A percentile compares a stretch with the other conserved stretches of the same genome.
These are phyloP conservation scores for Rhopalosiphum padi DNA, from an alignment of 1,140 invertebrate genomes.

Conservation along the genomic window DNA sequence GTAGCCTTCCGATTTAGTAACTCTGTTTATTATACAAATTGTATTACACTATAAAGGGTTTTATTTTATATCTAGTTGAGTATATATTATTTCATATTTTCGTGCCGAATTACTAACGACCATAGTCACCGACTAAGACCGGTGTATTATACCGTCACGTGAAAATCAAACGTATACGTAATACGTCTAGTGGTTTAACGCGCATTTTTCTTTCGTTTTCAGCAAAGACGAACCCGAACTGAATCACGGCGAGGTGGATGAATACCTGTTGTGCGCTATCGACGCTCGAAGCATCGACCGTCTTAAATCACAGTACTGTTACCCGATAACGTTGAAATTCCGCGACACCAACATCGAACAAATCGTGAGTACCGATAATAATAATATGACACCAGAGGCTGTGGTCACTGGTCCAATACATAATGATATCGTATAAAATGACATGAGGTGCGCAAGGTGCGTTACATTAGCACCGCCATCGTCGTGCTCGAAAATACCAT, in stretches of 20 bases:
- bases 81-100: neutral
- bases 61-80: neutral
- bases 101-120: neutral
- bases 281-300: slow-evolving; percentile 92
- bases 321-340: slow-evolving; percentile 81
- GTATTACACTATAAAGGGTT: no score
- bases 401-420: no score
- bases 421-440: no score
- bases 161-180: neutral
- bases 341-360: slow-evolving; percentile 77
- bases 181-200: neutral
- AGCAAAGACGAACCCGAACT: slow-evolving; percentile 52
- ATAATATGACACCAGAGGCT: neutral
- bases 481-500: no score
- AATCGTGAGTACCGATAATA: slow-evolving; percentile 69
- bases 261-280: slow-evolving; percentile 91
- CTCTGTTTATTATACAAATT: neutral
- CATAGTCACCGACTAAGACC: neutral
- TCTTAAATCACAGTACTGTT: slow-evolving; percentile 83
- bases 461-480: no score
- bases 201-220: neutral
- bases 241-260: slow-evolving; percentile 87
- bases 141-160: neutral
- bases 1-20: neutral
- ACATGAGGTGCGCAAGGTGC: no score